Percentiles rank a stretch among this genome's conserved stretches.
Evolutionary conservation across 2,797 vertebrate species (phyloP).

Genomic region (Chrosomus eos): DNA sequence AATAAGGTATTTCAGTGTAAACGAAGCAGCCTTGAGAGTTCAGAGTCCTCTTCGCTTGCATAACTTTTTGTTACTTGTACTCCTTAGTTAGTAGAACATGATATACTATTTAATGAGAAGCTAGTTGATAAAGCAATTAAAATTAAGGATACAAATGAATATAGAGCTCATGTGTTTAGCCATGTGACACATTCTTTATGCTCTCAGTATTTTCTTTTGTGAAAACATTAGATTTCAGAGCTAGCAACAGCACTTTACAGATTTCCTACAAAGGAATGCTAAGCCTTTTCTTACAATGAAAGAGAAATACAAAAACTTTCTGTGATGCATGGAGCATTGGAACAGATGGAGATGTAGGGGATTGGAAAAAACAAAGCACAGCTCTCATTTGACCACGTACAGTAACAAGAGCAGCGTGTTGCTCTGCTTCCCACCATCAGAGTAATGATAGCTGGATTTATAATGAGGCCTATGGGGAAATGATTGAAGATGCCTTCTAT

Average conservation of each 20-base stretch:
- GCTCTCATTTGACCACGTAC: constrained; percentile 34
- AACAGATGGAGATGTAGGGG: constrained; percentile 46
- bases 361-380: constrained; percentile 51
- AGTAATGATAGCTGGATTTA: constrained; percentile 49
- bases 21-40: neutral
- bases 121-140: neutral
- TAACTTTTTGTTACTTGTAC: neutral
- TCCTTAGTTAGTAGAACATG: neutral
- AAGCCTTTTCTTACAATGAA: constrained; percentile 48
- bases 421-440: constrained; percentile 30
- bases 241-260: constrained; percentile 12
- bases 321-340: constrained; percentile 13
- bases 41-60: neutral
- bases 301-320: constrained; percentile 47
- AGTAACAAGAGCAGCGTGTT: constrained; percentile 47
- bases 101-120: neutral
- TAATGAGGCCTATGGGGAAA: constrained; percentile 47
- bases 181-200: neutral
- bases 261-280: constrained; percentile 56
- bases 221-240: constrained; percentile 24
- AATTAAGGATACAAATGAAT: neutral
- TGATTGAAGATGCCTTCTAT: constrained; percentile 38
- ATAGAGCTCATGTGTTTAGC: constrained; percentile 19
- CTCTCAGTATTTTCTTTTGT: constrained; percentile 20
- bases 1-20: constrained; percentile 1